Evolutionary conservation across 2,888 invertebrate species (phyloP), one percentile per base, ranked within the genome.

Genomic region (Steinernema scapterisci): DNA sequence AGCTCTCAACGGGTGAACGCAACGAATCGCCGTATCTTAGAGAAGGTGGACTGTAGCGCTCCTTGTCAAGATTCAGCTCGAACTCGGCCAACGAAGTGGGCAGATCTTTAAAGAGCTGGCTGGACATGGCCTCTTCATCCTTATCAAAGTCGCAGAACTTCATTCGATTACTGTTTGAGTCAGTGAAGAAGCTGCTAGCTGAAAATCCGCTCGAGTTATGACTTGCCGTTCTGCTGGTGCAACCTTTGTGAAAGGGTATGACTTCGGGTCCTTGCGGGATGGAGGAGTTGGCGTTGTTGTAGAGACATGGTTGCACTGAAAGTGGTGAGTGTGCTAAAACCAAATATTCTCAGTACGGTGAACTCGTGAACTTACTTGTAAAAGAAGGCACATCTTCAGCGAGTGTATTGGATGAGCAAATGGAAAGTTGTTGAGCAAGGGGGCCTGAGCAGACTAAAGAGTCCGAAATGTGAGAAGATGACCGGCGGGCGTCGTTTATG

Each of bases 391-490:
- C 63, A 63, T 63, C 16, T 13, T 63, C 63, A 16, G 38, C 13
- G 63, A 63, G 63, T 6, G 63, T 63, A 63, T 2, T 31, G 31
- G 25, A 31, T 63, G 63, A 63, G 63, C 63, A 63, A 38, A 31
- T 63, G 23, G 63, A 63, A 63, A 27, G 63, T 31, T 63, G 63
- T 63, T 38, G 63, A 63, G 63, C 63, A 63, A 63, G 27, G 27
- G 38, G n/a, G 31, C 63, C 63, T 63, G 63, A 31, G 63, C 63
- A 63, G 63, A 63, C 63, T 63, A 63, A 63, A 63, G 63, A 63
- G 63, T 63, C 63, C 63, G 63, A 63, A 63, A 63, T 13, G 38
- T 27, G 31, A 13, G 63, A 63, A 9, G 63, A 38, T 63, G 63
- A 63, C 63, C 63, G 63, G 23, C 11, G 63, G 11, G 27, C 63